Percentiles rank a stretch among this genome's conserved stretches.
Evolutionary conservation across 2,888 invertebrate species (phyloP).

Genomic region (Perizoma affinitatum): DNA sequence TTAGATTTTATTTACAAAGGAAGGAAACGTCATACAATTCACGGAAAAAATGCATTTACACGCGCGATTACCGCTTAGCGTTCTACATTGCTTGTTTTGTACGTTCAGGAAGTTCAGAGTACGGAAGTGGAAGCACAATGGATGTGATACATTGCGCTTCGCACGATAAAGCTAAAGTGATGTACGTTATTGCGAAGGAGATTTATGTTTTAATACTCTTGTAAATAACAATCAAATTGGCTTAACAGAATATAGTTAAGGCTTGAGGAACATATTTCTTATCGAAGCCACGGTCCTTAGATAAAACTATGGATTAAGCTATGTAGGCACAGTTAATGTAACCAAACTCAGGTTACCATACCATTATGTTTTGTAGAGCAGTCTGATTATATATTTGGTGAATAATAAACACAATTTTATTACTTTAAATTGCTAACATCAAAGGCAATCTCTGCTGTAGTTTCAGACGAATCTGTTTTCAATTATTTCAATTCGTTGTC

Average conservation of each 20-base stretch:
- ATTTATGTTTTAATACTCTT: constrained; percentile 14
- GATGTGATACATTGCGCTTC: constrained; percentile 71
- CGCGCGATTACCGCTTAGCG: constrained; percentile 47
- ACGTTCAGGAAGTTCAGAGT: constrained; percentile 44
- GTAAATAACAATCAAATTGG: constrained; percentile 2
- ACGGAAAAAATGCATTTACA: constrained; percentile 46
- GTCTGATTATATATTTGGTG: too few species aligned
- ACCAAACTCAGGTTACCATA: too few species aligned
- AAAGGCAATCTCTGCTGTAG: too few species aligned
- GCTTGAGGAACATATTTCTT: too few species aligned
- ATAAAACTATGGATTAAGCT: too few species aligned
- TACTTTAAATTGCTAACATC: too few species aligned
- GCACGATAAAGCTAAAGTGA: constrained; percentile 74
- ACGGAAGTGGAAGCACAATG: constrained; percentile 67
- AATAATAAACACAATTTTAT: too few species aligned
- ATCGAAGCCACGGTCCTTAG: too few species aligned
- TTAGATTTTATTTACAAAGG: constrained; percentile 31
- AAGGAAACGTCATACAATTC: constrained; percentile 52
- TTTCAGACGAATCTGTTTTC: too few species aligned
- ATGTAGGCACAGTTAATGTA: too few species aligned
- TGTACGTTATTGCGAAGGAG: constrained; percentile 41
- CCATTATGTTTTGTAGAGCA: too few species aligned
- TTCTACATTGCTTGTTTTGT: constrained; percentile 52
- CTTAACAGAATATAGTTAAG: not conserved
- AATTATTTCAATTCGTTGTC: too few species aligned